A percentile compares a stretch with the other conserved stretches of the same genome.
phyloP scores from a whole-genome alignment of 2,888 invertebrate species.

The Agriotes lineatus region DNA sequence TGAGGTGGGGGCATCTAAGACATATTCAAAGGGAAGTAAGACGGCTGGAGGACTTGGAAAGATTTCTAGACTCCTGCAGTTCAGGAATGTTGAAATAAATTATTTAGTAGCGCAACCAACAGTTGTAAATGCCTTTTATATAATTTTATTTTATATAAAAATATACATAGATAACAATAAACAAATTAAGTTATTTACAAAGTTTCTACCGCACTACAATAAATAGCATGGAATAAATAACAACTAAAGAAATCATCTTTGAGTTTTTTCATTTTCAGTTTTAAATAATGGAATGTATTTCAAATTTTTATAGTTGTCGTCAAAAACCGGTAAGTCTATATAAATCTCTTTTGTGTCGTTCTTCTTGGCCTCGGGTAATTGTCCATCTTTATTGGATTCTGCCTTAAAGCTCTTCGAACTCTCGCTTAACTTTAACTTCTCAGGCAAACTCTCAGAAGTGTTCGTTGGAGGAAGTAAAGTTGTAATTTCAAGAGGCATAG shows the following conservation, averaged over 20 bases:
- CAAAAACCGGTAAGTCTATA: slow-evolving; percentile 64
- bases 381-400: background rate
- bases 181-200: slow-evolving; percentile 36
- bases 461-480: background rate
- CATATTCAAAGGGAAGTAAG: slow-evolving; percentile 66
- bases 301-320: slow-evolving; percentile 53
- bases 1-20: slow-evolving; percentile 66
- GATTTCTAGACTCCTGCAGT: slow-evolving; percentile 63
- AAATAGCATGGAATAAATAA: slow-evolving; percentile 25
- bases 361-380: background rate
- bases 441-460: background rate
- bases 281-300: slow-evolving; percentile 62
- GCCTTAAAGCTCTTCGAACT: slow-evolving; percentile 1
- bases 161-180: slow-evolving; percentile 32
- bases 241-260: background rate
- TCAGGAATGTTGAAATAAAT: background rate
- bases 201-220: slow-evolving; percentile 19
- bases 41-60: slow-evolving; percentile 65
- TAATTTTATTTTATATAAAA: slow-evolving; percentile 31
- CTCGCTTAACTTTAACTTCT: background rate
- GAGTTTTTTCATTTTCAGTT: slow-evolving; percentile 24
- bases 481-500: slow-evolving; percentile 36
- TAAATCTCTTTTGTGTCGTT: slow-evolving; percentile 41
- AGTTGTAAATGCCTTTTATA: background rate
- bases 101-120: background rate